Evolutionary conservation across 53 echinoderm and acorn worm genomes (phyloP).

Genomic region (Holothuria scabra): DNA sequence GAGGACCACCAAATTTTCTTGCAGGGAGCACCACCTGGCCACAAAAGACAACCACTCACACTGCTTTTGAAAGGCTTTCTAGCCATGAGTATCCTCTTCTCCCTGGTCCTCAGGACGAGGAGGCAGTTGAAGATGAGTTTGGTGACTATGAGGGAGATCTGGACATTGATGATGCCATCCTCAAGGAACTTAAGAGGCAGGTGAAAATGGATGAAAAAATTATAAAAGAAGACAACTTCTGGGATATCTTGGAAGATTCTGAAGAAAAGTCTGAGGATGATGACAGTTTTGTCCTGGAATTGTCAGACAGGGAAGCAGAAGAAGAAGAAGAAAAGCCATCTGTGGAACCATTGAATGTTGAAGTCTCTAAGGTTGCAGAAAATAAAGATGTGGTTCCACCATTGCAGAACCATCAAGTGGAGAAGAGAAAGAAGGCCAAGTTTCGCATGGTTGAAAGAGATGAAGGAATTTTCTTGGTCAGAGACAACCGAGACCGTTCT

Average conservation of each 20-base stretch:
- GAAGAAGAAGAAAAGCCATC: not conserved
- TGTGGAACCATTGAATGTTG: not conserved
- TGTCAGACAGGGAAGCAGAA: constrained; percentile 13
- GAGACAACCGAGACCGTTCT: constrained; percentile 58
- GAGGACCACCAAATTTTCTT: constrained; percentile 2
- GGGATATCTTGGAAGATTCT: constrained; percentile 40
- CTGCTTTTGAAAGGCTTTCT: constrained; percentile 47
- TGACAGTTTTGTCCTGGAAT: constrained; percentile 59
- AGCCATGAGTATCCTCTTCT: constrained; percentile 85
- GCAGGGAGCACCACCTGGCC: not conserved
- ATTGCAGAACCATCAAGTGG: not conserved
- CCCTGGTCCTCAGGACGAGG: constrained; percentile 28
- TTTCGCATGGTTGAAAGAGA: constrained; percentile 77
- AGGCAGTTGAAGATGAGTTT: constrained; percentile 44
- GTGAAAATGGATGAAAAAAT: constrained; percentile 65
- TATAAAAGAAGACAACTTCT: constrained; percentile 50
- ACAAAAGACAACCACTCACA: not conserved
- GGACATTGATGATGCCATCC: constrained; percentile 79
- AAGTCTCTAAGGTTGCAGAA: not conserved
- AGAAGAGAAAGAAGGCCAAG: not conserved
- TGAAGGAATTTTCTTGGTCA: constrained; percentile 57
- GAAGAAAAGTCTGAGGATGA: constrained; percentile 29
- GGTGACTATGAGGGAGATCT: constrained; percentile 83
- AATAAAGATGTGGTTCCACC: not conserved
- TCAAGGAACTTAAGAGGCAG: constrained; percentile 83